Conservation (phyloP, 2,113 vertebrate species). For the Podarcis raffonei region DNA sequence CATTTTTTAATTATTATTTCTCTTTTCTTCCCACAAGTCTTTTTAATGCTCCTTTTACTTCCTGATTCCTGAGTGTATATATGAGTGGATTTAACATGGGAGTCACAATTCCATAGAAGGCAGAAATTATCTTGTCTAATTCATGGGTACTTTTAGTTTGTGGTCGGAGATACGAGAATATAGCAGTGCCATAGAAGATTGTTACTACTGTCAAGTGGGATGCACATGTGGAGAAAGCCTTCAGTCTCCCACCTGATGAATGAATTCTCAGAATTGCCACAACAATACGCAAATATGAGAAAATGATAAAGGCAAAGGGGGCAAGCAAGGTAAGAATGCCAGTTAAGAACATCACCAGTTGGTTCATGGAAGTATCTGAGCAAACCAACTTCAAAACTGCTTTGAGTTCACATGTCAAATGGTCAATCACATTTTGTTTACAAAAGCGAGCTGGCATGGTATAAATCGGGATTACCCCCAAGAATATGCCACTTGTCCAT, state of each 20-base stretch:
- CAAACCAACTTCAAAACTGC: slow-evolving; percentile 54
- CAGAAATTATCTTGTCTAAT: slow-evolving; percentile 34
- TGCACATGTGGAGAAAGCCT: slow-evolving; percentile 61
- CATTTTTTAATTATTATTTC: too few species aligned
- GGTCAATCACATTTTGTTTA: slow-evolving; percentile 43
- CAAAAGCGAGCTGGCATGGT: slow-evolving; percentile 39
- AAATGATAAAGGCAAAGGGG: slow-evolving; percentile 40
- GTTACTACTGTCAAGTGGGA: slow-evolving; percentile 60
- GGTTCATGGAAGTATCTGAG: slow-evolving; percentile 32
- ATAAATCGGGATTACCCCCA: slow-evolving; percentile 37
- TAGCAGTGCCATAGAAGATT: slow-evolving; percentile 55
- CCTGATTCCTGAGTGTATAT: slow-evolving; percentile 64
- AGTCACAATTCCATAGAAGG: slow-evolving; percentile 51
- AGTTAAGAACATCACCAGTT: slow-evolving; percentile 34
- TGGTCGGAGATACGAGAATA: slow-evolving; percentile 51
- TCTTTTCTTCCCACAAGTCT: slow-evolving; percentile 5
- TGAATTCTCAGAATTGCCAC: slow-evolving; percentile 35
- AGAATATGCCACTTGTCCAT: slow-evolving; percentile 7
- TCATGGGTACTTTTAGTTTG: slow-evolving; percentile 32
- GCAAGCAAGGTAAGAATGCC: slow-evolving; percentile 34
- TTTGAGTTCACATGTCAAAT: slow-evolving; percentile 54
- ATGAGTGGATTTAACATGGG: slow-evolving; percentile 59
- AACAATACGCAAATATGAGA: slow-evolving; percentile 51
- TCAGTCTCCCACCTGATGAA: slow-evolving; percentile 32
- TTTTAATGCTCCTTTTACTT: slow-evolving; percentile 47